Conservation (phyloP, 2,888 invertebrate genomes). For the Heteropelma amictum region DNA sequence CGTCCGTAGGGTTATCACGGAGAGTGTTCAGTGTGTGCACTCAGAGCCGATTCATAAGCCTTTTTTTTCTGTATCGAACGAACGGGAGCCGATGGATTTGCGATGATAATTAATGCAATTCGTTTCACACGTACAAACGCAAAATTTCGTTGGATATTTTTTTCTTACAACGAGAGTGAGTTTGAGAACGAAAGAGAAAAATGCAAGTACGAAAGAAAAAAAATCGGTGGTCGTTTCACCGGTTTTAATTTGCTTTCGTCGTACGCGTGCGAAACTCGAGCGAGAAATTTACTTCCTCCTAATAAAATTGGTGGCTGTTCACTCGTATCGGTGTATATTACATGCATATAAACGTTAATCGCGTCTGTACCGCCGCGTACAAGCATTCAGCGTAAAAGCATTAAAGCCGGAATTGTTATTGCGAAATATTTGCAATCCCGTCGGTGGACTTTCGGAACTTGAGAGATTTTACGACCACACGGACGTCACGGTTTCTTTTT, state of each 20-base stretch:
- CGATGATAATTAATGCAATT: no score
- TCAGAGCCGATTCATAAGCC: no score
- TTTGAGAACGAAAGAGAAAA: background rate
- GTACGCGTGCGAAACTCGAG: background rate
- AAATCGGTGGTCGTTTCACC: background rate
- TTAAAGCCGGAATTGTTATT: constrained; percentile 26
- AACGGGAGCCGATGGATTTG: no score
- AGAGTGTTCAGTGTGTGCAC: no score
- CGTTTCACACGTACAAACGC: no score
- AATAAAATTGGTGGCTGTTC: background rate
- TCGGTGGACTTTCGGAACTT: background rate
- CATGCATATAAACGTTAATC: background rate
- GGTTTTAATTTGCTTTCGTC: background rate
- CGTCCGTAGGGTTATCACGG: no score
- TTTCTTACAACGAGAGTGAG: no score
- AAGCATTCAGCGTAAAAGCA: constrained; percentile 19
- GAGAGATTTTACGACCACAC: background rate
- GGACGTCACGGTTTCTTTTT: background rate
- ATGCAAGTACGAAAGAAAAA: background rate
- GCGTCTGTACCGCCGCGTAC: background rate
- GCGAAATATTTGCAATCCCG: constrained; percentile 31
- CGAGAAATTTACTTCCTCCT: background rate
- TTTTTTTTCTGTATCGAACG: no score
- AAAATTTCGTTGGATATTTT: no score
- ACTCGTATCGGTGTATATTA: background rate